phyloP scores from a whole-genome alignment of 1,140 invertebrate genomes.

The Hycleus cichorii region DNA sequence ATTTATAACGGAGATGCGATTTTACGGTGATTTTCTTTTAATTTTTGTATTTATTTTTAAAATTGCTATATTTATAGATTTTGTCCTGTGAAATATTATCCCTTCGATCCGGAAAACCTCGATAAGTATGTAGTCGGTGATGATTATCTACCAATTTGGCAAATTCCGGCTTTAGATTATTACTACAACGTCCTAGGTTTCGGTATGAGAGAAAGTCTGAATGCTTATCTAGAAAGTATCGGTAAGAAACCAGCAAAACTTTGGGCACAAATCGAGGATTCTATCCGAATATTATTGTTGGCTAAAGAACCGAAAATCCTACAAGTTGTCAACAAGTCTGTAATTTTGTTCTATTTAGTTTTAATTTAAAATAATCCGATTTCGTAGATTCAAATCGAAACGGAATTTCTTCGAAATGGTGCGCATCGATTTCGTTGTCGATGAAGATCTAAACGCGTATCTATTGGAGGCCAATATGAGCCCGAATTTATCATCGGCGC shows the following conservation, averaged over 20 bases:
- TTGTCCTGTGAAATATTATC: constrained; percentile 86
- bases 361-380: no score
- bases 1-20: constrained; percentile 83
- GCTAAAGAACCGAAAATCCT: constrained; percentile 66
- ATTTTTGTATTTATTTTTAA: neutral
- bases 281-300: constrained; percentile 66
- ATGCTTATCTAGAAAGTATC: constrained; percentile 64
- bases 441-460: constrained; percentile 80
- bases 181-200: constrained; percentile 71
- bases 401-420: constrained; percentile 91
- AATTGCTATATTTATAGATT: constrained; percentile 55
- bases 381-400: constrained; percentile 41
- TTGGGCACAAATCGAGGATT: constrained; percentile 75
- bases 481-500: constrained; percentile 89
- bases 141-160: constrained; percentile 91
- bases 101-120: constrained; percentile 71
- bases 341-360: neutral
- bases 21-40: constrained; percentile 56
- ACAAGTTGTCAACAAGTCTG: constrained; percentile 45
- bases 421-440: constrained; percentile 87
- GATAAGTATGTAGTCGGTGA: constrained; percentile 94
- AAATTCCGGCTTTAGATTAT: constrained; percentile 75
- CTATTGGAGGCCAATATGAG: constrained; percentile 98
- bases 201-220: constrained; percentile 82
- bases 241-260: constrained; percentile 65